Evolutionary conservation across 1,140 invertebrate genomes (phyloP).

Genomic region (Colletes latitarsis): DNA sequence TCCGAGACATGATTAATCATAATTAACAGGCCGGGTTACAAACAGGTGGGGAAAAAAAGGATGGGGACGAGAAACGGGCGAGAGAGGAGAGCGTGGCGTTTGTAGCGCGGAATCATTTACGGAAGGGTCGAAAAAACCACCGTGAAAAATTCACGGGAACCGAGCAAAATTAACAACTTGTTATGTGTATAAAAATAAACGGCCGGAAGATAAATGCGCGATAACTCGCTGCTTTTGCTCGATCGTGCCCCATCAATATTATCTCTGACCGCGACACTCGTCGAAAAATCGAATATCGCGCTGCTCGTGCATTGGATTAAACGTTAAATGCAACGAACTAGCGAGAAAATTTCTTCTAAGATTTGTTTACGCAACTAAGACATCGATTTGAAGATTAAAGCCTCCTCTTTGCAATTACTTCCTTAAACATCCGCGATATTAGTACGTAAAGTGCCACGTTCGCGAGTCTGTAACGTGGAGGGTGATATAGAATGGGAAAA

Average conservation of each 20-base stretch:
- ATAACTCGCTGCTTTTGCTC: background rate
- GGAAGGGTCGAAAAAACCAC: background rate
- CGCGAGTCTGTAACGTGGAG: background rate
- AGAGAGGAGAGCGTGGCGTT: background rate
- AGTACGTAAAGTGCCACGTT: background rate
- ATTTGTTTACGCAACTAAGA: no score
- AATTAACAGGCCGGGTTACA: constrained; percentile 74
- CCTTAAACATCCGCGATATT: background rate
- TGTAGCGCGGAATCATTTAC: constrained; percentile 36
- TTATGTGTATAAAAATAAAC: constrained; percentile 36
- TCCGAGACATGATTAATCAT: constrained; percentile 79
- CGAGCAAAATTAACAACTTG: constrained; percentile 43
- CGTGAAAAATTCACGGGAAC: constrained; percentile 29
- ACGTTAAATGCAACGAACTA: no score
- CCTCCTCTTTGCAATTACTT: no score
- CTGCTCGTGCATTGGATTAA: no score
- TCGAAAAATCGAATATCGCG: background rate
- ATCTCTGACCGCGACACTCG: background rate
- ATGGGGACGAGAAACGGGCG: constrained; percentile 8
- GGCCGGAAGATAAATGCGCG: constrained; percentile 29
- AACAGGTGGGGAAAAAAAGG: constrained; percentile 51
- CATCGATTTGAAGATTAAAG: no score
- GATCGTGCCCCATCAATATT: constrained; percentile 1
- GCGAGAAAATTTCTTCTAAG: no score
- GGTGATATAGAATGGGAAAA: background rate